phyloP scores from a whole-genome alignment of 2,797 vertebrate species.

The Rhincodon typus region DNA sequence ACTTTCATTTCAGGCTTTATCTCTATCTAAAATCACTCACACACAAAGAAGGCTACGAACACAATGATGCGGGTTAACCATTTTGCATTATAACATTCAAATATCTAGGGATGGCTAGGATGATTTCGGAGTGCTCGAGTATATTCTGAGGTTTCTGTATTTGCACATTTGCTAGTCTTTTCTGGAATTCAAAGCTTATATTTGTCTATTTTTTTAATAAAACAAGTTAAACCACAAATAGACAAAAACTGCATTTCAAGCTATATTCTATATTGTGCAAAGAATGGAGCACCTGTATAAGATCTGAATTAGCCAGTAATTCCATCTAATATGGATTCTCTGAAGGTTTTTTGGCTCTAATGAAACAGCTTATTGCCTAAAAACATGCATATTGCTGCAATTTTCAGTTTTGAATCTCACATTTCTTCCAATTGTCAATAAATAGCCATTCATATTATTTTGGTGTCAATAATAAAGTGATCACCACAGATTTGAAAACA shows the following conservation, averaged over 20 bases:
- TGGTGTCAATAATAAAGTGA: background rate
- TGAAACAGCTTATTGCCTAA: background rate
- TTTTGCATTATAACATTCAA: background rate
- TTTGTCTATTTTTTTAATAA: background rate
- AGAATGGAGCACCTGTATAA: background rate
- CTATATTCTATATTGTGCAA: too few species aligned
- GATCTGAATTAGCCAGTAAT: background rate
- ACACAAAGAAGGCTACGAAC: background rate
- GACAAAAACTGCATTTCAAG: background rate
- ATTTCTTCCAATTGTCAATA: background rate
- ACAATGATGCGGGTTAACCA: background rate
- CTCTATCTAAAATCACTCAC: conserved; percentile 37
- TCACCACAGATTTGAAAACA: background rate
- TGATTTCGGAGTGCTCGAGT: background rate
- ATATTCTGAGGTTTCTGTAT: background rate
- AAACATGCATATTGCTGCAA: background rate
- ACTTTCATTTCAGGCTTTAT: background rate
- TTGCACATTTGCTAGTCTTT: background rate
- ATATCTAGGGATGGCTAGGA: background rate
- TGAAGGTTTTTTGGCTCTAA: background rate
- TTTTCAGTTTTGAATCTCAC: background rate
- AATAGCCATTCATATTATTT: background rate
- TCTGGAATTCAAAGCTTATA: background rate
- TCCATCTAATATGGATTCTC: background rate
- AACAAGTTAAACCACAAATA: background rate